Conservation (phyloP, 2,888 invertebrate species). For the Zaprionus lineosus region DNA sequence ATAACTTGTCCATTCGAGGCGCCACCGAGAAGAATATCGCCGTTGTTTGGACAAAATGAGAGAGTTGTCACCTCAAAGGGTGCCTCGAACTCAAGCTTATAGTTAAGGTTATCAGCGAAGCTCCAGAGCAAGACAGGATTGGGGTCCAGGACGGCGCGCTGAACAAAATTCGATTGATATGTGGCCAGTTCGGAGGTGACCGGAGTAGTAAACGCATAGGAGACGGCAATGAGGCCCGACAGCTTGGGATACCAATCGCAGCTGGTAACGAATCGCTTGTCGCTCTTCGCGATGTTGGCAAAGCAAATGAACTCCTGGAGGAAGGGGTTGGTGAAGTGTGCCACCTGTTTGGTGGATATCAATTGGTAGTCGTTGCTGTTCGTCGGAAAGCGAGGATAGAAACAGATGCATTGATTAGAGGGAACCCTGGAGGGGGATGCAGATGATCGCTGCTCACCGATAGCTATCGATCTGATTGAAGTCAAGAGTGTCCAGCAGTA, state of each 20-base stretch:
- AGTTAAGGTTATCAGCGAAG: slow-evolving; percentile 87
- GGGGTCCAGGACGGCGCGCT: slow-evolving; percentile 85
- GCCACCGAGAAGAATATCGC: slow-evolving; percentile 88
- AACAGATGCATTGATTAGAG: background rate
- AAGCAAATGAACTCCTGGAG: slow-evolving; percentile 85
- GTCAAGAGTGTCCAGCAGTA: slow-evolving; percentile 80
- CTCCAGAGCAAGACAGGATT: slow-evolving; percentile 90
- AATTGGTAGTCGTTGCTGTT: slow-evolving; percentile 81
- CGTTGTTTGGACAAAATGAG: slow-evolving; percentile 88
- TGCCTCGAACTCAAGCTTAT: slow-evolving; percentile 88
- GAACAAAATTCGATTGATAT: slow-evolving; percentile 83
- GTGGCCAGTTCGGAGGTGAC: slow-evolving; percentile 69
- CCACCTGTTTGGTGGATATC: slow-evolving; percentile 70
- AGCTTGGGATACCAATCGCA: slow-evolving; percentile 88
- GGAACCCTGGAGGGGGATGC: background rate
- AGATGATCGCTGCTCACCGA: slow-evolving; percentile 71
- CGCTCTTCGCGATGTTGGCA: slow-evolving; percentile 86
- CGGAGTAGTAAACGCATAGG: slow-evolving; percentile 86
- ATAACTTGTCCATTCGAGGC: slow-evolving; percentile 88
- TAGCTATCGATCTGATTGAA: slow-evolving; percentile 83
- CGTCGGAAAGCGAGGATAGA: too few species aligned
- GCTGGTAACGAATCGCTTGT: slow-evolving; percentile 87
- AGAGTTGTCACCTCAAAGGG: slow-evolving; percentile 87
- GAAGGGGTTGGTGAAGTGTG: slow-evolving; percentile 75
- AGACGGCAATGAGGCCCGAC: slow-evolving; percentile 87